Base-by-base conservation (phyloP, 2,113 vertebrate genomes). In the Cynocephalus volans region DNA sequence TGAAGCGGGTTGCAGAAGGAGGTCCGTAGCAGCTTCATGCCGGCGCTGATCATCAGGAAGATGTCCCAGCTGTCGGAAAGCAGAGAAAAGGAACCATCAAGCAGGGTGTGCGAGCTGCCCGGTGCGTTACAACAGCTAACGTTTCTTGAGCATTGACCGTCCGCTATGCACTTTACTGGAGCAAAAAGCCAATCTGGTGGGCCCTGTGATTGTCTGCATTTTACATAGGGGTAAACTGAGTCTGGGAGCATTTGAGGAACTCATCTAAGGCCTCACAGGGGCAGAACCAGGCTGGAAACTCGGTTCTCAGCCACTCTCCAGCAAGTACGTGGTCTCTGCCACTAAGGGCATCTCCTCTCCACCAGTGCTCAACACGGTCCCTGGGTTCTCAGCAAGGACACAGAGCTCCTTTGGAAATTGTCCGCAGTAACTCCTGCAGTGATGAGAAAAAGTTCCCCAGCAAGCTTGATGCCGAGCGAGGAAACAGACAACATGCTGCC, bases 1-100 rank as follows among this genome's bases (percentile, higher is more conserved):
- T 99, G 99, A 89, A 99, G 99, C 1, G 99, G 99, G 98, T 99
- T 99, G 93, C 99, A 99, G 98, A 99, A 99, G 8, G 99, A 99
- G 1, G 99, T 99, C 50, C 99, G 99, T 58, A 99, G 98, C 31
- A 99, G 99, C 97, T 99, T 99, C 99, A 99, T 99, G 95, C 99
- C 99, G 5, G 99, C 99, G 18, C 99, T 97, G 52, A 99, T 99
- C 95, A 99, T 99, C 98, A 99, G 98, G 95, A 99, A 99, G 91
- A 99, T 99, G 97, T 99, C 99, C 98, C 99, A 99, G 98, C 99
- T 99, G 98, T 54, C 81, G 98, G 94, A 98, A 70, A 88, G 21
- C 33, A 62, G 70, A 94, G 98, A 98, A 96, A 98, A 75, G 97
- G 93, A 89, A 69, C 76, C 58, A 98, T 97, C 60, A 98, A 3